phyloP scores from a whole-genome alignment of 2,888 invertebrate genomes.

The Rhopalosiphum nymphaeae region DNA sequence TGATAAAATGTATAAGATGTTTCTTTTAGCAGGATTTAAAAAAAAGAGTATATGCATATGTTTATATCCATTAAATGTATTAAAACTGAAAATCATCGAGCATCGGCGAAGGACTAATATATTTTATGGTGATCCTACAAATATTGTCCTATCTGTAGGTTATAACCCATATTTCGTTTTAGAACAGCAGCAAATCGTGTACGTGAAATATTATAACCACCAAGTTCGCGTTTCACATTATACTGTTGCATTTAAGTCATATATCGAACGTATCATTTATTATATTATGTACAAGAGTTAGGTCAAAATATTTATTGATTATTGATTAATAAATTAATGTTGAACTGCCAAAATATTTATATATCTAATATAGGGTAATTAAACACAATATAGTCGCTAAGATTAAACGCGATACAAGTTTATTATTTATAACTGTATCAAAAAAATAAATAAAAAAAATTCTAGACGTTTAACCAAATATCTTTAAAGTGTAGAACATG shows the following conservation, averaged over 20 bases:
- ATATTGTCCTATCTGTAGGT: not conserved
- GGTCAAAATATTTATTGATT: not conserved
- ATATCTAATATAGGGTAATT: not conserved
- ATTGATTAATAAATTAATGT: not conserved
- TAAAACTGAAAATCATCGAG: not conserved
- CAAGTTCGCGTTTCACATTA: not conserved
- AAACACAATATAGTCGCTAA: not conserved
- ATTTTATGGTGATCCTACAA: not conserved
- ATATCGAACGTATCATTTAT: not conserved
- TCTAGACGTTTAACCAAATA: not conserved
- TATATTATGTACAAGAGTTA: not conserved
- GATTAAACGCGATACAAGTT: not conserved
- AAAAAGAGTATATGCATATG: not conserved
- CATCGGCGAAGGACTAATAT: not conserved
- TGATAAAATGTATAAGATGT: not conserved
- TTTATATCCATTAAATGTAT: not conserved
- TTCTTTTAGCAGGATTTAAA: not conserved
- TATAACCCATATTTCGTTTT: not conserved
- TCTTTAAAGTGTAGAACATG: not conserved
- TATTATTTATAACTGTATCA: not conserved
- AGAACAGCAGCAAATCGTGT: not conserved
- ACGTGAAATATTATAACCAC: slow-evolving; percentile 1
- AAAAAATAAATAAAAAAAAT: not conserved
- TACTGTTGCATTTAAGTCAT: not conserved
- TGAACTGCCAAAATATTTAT: not conserved